These are phyloP conservation scores for Lutraria lutraria DNA, from an alignment of 2,888 invertebrate genomes.

Conservation along the genomic window DNA sequence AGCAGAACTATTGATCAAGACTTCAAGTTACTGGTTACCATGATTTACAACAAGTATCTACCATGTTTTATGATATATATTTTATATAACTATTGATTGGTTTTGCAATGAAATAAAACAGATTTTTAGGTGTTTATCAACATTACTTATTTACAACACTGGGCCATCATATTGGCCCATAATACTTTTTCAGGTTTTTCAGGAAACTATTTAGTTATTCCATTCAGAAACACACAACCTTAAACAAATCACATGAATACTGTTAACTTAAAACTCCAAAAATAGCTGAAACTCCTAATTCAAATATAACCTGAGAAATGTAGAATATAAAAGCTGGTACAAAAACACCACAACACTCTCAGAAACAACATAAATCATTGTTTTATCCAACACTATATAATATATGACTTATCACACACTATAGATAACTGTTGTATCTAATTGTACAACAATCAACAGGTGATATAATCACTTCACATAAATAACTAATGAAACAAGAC, in stretches of 20 bases:
- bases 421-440: not conserved
- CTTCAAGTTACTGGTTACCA: no score
- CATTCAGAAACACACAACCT: not conserved
- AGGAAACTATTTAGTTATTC: no score
- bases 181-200: no score
- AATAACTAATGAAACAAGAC: slow-evolving; percentile 17
- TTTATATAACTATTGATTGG: no score
- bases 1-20: no score
- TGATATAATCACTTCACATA: slow-evolving; percentile 29
- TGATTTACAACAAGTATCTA: no score
- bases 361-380: not conserved
- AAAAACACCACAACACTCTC: not conserved
- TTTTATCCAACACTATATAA: not conserved
- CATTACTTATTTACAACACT: no score
- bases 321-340: not conserved
- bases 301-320: not conserved
- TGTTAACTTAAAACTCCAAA: not conserved
- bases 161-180: no score
- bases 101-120: no score
- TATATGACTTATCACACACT: not conserved
- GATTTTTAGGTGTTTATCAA: no score
- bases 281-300: not conserved
- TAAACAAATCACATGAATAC: not conserved
- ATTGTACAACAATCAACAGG: slow-evolving; percentile 23
- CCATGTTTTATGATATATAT: no score